Percentiles rank a stretch among this genome's conserved stretches.
Conservation (phyloP, 1,140 invertebrate genomes). For the Lepidurus arcticus region DNA sequence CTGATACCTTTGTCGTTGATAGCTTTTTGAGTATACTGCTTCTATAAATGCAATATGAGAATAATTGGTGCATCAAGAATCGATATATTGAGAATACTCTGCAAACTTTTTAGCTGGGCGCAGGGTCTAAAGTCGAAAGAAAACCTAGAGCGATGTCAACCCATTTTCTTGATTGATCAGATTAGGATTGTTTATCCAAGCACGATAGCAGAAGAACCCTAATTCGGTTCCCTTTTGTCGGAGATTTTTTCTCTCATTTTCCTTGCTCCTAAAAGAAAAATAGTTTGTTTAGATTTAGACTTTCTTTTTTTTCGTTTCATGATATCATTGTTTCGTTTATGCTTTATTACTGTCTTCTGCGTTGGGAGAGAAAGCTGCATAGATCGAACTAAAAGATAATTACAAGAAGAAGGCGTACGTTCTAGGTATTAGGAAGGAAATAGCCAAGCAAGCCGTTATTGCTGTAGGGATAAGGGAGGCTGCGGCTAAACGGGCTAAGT, state of each 20-base stretch:
- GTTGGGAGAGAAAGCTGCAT: neutral
- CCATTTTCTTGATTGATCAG: neutral
- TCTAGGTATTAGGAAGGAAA: neutral
- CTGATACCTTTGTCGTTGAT: no score
- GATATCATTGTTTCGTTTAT: neutral
- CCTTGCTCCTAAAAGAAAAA: no score
- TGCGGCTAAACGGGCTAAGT: neutral
- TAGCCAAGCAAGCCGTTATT: neutral
- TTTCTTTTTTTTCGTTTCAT: neutral
- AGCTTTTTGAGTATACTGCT: no score
- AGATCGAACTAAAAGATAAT: neutral
- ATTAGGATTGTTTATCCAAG: neutral
- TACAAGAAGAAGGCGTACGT: neutral
- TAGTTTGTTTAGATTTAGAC: neutral
- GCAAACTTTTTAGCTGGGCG: no score
- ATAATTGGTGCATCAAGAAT: no score
- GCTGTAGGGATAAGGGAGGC: neutral
- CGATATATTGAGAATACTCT: no score
- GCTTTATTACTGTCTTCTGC: constrained; percentile 4
- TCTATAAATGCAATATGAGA: no score
- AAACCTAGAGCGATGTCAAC: neutral
- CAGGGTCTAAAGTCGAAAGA: neutral
- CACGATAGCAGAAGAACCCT: neutral
- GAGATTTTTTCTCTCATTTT: no score
- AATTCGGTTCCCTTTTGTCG: no score